Conservation (phyloP, 2,888 invertebrate genomes). For the Dicycla oo region DNA sequence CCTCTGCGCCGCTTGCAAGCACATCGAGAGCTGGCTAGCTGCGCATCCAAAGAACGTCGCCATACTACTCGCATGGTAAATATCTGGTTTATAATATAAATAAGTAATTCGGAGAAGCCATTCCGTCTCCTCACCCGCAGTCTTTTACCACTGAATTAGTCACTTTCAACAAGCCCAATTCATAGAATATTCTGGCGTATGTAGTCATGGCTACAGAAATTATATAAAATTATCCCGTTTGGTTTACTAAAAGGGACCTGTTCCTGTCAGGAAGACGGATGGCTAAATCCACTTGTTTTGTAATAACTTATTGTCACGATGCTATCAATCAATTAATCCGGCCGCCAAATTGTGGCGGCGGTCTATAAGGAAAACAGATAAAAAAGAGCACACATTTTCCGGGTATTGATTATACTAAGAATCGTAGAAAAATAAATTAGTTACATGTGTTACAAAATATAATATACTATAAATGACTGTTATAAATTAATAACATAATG, state of each 20-base stretch:
- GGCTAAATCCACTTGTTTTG: neutral
- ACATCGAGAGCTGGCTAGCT: constrained; percentile 97
- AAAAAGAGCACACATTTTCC: constrained; percentile 24
- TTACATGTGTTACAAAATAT: no score
- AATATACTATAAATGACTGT: neutral
- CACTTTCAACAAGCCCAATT: neutral
- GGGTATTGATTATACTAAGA: constrained; percentile 2
- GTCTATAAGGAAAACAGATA: constrained; percentile 24
- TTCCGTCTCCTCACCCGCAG: neutral
- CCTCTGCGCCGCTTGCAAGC: constrained; percentile 97
- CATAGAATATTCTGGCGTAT: neutral
- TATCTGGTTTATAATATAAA: constrained; percentile 26
- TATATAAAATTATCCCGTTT: neutral
- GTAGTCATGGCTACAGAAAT: neutral
- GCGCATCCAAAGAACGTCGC: constrained; percentile 96
- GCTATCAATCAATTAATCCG: constrained; percentile 13
- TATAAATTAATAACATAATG: constrained; percentile 2
- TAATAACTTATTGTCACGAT: neutral
- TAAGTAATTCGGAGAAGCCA: neutral
- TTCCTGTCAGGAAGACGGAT: neutral
- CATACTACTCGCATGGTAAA: constrained; percentile 96
- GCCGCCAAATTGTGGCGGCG: neutral
- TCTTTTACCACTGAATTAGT: neutral
- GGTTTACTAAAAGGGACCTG: neutral
- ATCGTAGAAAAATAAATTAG: constrained; percentile 11